phyloP scores from a whole-genome alignment of 2,888 invertebrate species.

The Sphinx pinastri region DNA sequence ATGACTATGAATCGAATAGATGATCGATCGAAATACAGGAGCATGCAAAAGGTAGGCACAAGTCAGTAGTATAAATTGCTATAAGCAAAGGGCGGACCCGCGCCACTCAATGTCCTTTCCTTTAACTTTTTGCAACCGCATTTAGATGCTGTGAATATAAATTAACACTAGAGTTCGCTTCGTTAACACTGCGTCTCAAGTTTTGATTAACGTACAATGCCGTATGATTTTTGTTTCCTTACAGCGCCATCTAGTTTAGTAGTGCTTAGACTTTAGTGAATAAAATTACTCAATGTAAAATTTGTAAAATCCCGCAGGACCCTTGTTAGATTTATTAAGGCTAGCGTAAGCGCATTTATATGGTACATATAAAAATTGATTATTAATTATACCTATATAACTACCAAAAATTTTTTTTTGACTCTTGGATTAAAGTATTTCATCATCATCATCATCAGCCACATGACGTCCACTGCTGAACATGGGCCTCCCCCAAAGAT shows the following conservation, averaged over 20 bases:
- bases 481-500: too few species aligned
- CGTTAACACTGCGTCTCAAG: slow-evolving; percentile 13
- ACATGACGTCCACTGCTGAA: too few species aligned
- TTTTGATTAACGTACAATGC: slow-evolving; percentile 29
- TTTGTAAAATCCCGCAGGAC: neutral
- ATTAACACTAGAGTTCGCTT: neutral
- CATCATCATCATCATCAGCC: too few species aligned
- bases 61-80: slow-evolving; percentile 69
- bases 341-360: too few species aligned
- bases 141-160: slow-evolving; percentile 19
- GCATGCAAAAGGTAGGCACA: slow-evolving; percentile 67
- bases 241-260: slow-evolving; percentile 6
- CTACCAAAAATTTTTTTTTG: too few species aligned
- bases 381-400: too few species aligned
- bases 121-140: slow-evolving; percentile 64
- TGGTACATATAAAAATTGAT: too few species aligned
- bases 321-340: too few species aligned
- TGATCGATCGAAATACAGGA: slow-evolving; percentile 51
- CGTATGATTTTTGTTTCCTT: neutral
- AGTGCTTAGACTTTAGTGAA: neutral
- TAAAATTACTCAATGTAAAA: too few species aligned
- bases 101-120: slow-evolving; percentile 70
- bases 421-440: too few species aligned
- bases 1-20: slow-evolving; percentile 3
- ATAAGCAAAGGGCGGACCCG: slow-evolving; percentile 68